phyloP scores from a whole-genome alignment of 2,797 vertebrate genomes.

The Melanogrammus aeglefinus region DNA sequence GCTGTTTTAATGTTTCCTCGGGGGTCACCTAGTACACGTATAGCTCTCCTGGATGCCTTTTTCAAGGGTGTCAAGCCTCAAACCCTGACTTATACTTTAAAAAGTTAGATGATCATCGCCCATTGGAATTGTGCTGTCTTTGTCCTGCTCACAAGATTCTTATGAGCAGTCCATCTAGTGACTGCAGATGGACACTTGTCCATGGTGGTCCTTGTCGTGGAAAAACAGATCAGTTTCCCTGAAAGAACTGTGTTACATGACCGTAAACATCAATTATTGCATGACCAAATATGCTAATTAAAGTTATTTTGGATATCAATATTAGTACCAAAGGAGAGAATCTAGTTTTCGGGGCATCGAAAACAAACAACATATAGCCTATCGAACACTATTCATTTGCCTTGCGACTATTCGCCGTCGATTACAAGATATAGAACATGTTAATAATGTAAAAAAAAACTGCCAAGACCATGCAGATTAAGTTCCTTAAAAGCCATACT shows the following conservation, averaged over 20 bases:
- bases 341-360: not conserved
- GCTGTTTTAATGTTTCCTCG: not conserved
- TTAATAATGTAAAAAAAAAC: slow-evolving; percentile 20
- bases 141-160: not conserved
- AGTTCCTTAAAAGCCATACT: not conserved
- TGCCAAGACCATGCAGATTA: not conserved
- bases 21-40: not conserved
- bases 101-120: not conserved
- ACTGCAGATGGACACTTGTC: not conserved
- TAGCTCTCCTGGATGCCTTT: not conserved
- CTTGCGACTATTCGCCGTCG: slow-evolving; percentile 42
- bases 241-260: not conserved
- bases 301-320: no score
- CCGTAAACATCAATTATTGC: not conserved
- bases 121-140: not conserved
- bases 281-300: not conserved
- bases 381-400: slow-evolving; percentile 36
- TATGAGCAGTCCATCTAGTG: not conserved
- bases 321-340: not conserved
- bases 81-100: not conserved
- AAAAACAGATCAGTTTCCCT: not conserved
- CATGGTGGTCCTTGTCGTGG: no score
- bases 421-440: slow-evolving; percentile 36
- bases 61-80: not conserved
- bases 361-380: slow-evolving; percentile 37